Evolutionary conservation across 2,113 vertebrate species (phyloP).

Genomic region (Macheiramphus alcinus): DNA sequence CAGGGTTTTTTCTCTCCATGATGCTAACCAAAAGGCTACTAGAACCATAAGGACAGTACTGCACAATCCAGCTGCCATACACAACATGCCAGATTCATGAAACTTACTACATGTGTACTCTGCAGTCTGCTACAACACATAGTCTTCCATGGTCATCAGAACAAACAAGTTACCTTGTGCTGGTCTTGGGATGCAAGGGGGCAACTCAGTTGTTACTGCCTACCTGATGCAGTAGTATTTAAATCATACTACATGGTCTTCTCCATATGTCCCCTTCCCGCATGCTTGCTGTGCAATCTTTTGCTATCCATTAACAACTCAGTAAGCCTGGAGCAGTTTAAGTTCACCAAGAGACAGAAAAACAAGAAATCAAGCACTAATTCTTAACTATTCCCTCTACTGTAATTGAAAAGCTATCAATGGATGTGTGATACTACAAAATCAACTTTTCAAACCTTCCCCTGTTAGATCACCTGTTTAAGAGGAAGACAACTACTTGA

Average conservation of each 20-base stretch:
- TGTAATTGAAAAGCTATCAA: background rate
- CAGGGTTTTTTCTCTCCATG: background rate
- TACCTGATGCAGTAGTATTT: background rate
- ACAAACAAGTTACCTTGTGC: background rate
- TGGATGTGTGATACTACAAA: background rate
- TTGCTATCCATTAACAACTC: background rate
- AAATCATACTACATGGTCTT: background rate
- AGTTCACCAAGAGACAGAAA: background rate
- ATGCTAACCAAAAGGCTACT: background rate
- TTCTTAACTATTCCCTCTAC: background rate
- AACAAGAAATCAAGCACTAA: background rate
- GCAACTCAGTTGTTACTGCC: background rate
- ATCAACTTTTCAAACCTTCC: background rate
- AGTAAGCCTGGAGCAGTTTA: background rate
- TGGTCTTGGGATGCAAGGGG: background rate
- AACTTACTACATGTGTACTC: background rate
- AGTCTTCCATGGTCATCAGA: background rate
- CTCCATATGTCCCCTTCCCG: background rate
- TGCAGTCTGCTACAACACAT: background rate
- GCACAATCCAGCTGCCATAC: background rate
- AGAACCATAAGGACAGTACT: background rate
- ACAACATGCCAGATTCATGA: background rate
- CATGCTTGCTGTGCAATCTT: background rate
- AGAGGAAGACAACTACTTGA: background rate
- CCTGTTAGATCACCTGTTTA: background rate